phyloP scores from a whole-genome alignment of 30 jellyfish, hydroid and myxozoan genomes.

The Cassiopea andromeda region DNA sequence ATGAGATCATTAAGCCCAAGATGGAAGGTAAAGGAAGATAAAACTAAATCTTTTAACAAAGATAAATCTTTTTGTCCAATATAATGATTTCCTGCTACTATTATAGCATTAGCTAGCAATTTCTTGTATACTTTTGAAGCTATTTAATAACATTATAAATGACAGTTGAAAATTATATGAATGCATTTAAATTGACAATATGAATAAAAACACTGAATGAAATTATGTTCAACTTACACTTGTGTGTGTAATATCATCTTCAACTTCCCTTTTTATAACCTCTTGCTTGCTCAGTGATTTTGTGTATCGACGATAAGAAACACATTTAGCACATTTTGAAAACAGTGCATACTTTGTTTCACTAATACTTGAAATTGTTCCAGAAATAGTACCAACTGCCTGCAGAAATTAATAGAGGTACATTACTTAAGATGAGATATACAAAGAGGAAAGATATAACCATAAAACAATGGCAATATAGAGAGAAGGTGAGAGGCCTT shows the following conservation, averaged over 20 bases:
- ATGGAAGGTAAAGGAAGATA: too few relatives aligned
- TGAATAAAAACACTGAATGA: not conserved
- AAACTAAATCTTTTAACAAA: too few relatives aligned
- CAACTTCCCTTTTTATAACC: not conserved
- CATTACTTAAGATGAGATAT: not conserved
- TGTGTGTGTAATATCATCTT: not conserved
- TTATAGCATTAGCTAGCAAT: too few relatives aligned
- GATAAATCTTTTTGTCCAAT: too few relatives aligned
- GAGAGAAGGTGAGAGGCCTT: too few relatives aligned
- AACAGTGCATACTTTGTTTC: conserved; percentile 57
- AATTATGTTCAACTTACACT: not conserved
- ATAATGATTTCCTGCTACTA: too few relatives aligned
- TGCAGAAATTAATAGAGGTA: not conserved
- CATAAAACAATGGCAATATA: not conserved
- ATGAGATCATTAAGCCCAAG: too few relatives aligned
- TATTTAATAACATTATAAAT: too few relatives aligned
- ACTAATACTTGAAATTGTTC: conserved; percentile 44
- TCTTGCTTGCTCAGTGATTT: conserved; percentile 27
- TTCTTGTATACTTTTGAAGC: too few relatives aligned
- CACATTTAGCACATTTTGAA: conserved; percentile 70
- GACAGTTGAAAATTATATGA: too few relatives aligned
- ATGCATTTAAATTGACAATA: too few relatives aligned
- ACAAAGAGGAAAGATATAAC: not conserved
- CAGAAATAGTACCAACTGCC: conserved; percentile 65
- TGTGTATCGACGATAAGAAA: conserved; percentile 56